Base-by-base conservation (phyloP, 1,140 invertebrate genomes). In the Drosophila prosaltans region DNA sequence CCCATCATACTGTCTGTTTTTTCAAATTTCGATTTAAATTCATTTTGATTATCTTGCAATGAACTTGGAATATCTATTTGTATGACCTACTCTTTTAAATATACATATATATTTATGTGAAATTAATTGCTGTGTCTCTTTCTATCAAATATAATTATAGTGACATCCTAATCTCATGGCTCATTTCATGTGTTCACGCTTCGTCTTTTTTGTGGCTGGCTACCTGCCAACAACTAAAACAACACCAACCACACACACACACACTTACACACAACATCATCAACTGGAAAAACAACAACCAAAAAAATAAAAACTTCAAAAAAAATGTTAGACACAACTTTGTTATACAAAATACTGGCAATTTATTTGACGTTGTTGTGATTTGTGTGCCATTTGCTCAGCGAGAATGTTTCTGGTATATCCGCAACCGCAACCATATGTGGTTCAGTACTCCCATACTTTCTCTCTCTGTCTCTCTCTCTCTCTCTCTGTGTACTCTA, bases 181-280 rank as follows among this genome's bases (percentile, higher is more conserved):
- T 88, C 83, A 82, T 88, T 88, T 85, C 72, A 74, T 69, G 64
- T 60, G 76, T 86, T 85, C 71, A 85, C 80, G 83, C 69, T 73
- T 72, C 66, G 83, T 24, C 32, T 71, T 43, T 61, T 59, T 69
- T 51, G 45, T 51, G 45, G 45, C 55, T 51, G 59, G 67, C 58
- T 69, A 85, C 81, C 82, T 51, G 45, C 45, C 45, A 51, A 51
- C 21, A 26, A n/a, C 32, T 36, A 36, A 36, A 36, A 16, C 45
- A 21, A 26, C 45, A 51, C 8, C 45, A 9, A 51, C 11, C 11
- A n/a, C 6, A 48, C 45, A 36, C 16, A 48, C 16, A 16, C 16
- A 16, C 16, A 16, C 16, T 16, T 16, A 16, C 16, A 16, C 16
- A 16, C 16, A 16, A 16, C 16, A 16, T 16, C 16, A 48, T 26